Conservation (phyloP, 1,140 invertebrate genomes). For the Drosophila teissieri region DNA sequence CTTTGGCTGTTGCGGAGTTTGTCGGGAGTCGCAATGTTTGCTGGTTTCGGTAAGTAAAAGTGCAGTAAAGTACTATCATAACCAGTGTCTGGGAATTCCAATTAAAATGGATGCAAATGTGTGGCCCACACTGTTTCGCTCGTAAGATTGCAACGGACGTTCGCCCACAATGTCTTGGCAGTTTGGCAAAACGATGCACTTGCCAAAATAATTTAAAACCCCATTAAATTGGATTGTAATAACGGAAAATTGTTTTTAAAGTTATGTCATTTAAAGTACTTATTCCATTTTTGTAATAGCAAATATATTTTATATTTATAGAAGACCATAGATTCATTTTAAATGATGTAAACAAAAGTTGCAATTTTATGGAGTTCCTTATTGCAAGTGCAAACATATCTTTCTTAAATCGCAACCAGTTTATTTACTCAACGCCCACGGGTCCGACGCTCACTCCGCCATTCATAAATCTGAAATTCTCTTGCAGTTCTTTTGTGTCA, state of each 20-base stretch:
- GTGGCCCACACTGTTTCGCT: conserved; percentile 25
- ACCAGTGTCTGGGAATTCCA: conserved; percentile 26
- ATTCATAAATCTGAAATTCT: conserved; percentile 68
- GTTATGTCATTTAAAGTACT: too few species aligned
- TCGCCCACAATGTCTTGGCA: conserved; percentile 24
- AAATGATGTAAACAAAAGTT: too few species aligned
- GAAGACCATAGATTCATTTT: too few species aligned
- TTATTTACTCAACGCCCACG: conserved; percentile 36
- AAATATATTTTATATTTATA: too few species aligned
- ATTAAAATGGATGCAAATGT: conserved; percentile 38
- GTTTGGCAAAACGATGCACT: conserved; percentile 18
- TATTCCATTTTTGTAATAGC: too few species aligned
- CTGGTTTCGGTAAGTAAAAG: conserved; percentile 89
- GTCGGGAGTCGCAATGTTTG: conserved; percentile 94
- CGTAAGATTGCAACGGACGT: conserved; percentile 29
- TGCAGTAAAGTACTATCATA: conserved; percentile 1
- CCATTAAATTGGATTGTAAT: too few species aligned
- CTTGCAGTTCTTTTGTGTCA: conserved; percentile 89
- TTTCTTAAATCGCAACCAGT: conserved; percentile 20
- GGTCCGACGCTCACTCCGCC: conserved; percentile 5
- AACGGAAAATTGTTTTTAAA: too few species aligned
- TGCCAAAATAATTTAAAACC: background rate
- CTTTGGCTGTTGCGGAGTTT: conserved; percentile 95
- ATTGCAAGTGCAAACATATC: conserved; percentile 8
- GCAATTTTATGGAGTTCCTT: background rate